A percentile compares a stretch with the other conserved stretches of the same genome.
These are phyloP conservation scores for Acrocephalus arundinaceus DNA, from an alignment of 2,113 vertebrate genomes.

Conservation along the genomic window DNA sequence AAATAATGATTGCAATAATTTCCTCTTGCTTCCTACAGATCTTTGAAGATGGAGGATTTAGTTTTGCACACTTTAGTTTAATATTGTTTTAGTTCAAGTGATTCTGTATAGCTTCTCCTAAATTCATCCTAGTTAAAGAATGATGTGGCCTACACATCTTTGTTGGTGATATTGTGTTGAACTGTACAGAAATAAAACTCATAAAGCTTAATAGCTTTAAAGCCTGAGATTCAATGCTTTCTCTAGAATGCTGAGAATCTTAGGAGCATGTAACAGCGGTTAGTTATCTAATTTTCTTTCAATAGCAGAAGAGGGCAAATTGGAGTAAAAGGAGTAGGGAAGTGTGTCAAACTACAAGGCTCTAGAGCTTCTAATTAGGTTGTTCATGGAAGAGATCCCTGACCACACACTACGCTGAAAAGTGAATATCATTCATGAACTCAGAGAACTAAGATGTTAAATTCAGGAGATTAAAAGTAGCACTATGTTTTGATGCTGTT, in stretches of 20 bases:
- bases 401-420: neutral
- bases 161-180: neutral
- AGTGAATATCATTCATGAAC: fast-evolving
- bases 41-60: neutral
- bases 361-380: neutral
- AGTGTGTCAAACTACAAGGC: neutral
- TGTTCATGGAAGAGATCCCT: neutral
- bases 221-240: neutral
- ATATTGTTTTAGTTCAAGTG: neutral
- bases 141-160: neutral
- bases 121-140: neutral
- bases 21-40: neutral
- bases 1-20: neutral
- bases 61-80: neutral
- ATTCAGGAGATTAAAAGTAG: neutral
- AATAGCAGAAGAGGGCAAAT: neutral
- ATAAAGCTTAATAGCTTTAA: neutral
- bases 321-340: neutral
- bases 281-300: neutral
- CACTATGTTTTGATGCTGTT: neutral
- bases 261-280: neutral
- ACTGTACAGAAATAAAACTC: neutral
- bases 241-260: neutral
- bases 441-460: neutral
- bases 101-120: neutral